Evolutionary conservation across 2,797 vertebrate species (phyloP).

Genomic region (Propithecus perrieri): DNA sequence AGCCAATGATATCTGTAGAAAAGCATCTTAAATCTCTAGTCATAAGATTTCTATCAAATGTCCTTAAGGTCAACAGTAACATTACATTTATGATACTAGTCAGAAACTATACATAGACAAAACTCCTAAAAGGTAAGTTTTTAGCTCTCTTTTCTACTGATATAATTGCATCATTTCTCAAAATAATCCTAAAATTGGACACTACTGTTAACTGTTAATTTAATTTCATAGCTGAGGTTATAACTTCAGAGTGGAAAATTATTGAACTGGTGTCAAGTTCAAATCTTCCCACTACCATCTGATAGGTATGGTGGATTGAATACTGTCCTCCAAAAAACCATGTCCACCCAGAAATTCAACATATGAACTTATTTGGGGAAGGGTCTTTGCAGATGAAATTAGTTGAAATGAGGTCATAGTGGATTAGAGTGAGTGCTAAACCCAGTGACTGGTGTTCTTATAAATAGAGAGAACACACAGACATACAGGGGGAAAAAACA

Average conservation of each 20-base stretch:
- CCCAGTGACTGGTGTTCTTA: neutral
- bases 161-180: conserved; percentile 6
- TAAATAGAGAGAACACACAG: neutral
- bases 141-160: neutral
- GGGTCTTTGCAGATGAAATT: neutral
- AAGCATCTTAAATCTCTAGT: neutral
- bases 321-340: neutral
- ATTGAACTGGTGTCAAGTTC: neutral
- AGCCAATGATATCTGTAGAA: neutral
- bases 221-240: conserved; percentile 26
- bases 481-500: neutral
- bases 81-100: neutral
- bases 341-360: neutral
- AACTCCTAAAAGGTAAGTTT: neutral
- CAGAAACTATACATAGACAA: neutral
- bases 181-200: conserved; percentile 44
- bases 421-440: neutral
- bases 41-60: neutral
- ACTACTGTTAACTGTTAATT: conserved; percentile 9
- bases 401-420: neutral
- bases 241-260: neutral
- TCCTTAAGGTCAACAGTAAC: neutral
- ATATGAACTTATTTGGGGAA: neutral
- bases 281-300: neutral
- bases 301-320: neutral